Evolutionary conservation across 2,888 invertebrate species (phyloP).

Genomic region (Cistogaster globosa): DNA sequence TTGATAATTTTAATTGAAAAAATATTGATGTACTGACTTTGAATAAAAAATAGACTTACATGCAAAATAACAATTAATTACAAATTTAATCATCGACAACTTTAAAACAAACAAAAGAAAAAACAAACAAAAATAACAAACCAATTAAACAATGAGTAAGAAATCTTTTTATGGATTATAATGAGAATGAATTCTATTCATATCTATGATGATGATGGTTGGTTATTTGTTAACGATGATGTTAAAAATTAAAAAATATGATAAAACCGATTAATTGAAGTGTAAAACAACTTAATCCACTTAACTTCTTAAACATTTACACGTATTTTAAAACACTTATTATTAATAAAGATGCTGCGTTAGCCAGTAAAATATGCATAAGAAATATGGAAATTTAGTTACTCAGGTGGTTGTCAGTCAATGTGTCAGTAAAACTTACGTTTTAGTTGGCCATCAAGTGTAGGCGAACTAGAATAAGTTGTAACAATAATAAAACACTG

Average conservation of each 20-base stretch:
- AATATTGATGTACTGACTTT: conserved; percentile 27
- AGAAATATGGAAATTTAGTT: conserved; percentile 1
- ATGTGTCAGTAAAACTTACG: conserved; percentile 43
- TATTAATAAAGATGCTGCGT: neutral
- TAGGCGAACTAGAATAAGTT: conserved; percentile 54
- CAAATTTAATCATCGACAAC: neutral
- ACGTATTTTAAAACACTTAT: conserved; percentile 22
- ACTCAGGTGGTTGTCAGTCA: conserved; percentile 18
- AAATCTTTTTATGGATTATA: conserved; percentile 18
- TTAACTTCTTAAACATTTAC: neutral
- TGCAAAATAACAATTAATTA: neutral
- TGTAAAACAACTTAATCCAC: conserved; percentile 26
- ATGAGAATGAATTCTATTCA: conserved; percentile 12
- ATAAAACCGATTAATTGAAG: conserved; percentile 11
- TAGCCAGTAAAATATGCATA: neutral
- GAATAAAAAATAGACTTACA: conserved; percentile 19
- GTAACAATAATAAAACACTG: conserved; percentile 16
- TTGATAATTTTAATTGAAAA: conserved; percentile 21
- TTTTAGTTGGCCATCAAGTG: conserved; percentile 66
- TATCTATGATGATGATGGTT: neutral
- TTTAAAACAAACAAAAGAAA: too few relatives aligned
- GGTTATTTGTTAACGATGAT: conserved; percentile 39
- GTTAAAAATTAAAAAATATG: neutral
- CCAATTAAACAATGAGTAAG: conserved; percentile 14
- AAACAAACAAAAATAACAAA: too few relatives aligned